A percentile compares a stretch with the other conserved stretches of the same genome.
Evolutionary conservation across 2,888 invertebrate species (phyloP).

Genomic region (Drosophila neotestacea): DNA sequence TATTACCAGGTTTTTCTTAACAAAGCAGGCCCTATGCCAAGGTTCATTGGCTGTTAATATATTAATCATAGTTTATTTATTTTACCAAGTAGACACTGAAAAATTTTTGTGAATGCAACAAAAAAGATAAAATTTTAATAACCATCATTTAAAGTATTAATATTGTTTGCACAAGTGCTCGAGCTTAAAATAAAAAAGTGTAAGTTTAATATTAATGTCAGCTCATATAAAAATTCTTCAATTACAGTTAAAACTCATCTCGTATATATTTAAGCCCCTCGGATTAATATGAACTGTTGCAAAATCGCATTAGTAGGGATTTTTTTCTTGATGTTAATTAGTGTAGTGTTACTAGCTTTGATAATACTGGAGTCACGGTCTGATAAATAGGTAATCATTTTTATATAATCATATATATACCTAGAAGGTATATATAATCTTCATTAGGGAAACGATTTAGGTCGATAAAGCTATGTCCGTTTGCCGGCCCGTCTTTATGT

Average conservation of each 20-base stretch:
- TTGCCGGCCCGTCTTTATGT: too few relatives aligned
- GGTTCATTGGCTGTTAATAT: slow-evolving; percentile 4
- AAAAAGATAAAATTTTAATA: slow-evolving; percentile 28
- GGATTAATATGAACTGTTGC: slow-evolving; percentile 1
- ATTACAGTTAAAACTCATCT: background rate
- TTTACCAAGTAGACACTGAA: slow-evolving; percentile 35
- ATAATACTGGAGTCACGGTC: background rate
- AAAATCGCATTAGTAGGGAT: background rate
- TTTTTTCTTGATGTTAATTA: background rate
- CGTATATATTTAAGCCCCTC: background rate
- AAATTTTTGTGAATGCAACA: slow-evolving; percentile 52
- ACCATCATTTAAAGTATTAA: slow-evolving; percentile 15
- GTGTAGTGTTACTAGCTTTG: slow-evolving; percentile 1
- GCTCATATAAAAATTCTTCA: slow-evolving; percentile 3
- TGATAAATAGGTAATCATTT: slow-evolving; percentile 1
- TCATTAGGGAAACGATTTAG: too few relatives aligned
- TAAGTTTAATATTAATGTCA: slow-evolving; percentile 32
- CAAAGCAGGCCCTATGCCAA: slow-evolving; percentile 20
- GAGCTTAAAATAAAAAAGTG: slow-evolving; percentile 19
- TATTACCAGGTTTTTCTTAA: background rate
- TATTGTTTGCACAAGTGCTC: slow-evolving; percentile 51
- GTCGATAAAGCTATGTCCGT: too few relatives aligned
- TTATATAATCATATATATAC: background rate
- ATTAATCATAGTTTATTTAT: slow-evolving; percentile 25
- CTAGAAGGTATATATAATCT: too few relatives aligned